A percentile compares a stretch with the other conserved stretches of the same genome.
phyloP scores from a whole-genome alignment of 2,888 invertebrate species.

The Entomobrya multifasciata region DNA sequence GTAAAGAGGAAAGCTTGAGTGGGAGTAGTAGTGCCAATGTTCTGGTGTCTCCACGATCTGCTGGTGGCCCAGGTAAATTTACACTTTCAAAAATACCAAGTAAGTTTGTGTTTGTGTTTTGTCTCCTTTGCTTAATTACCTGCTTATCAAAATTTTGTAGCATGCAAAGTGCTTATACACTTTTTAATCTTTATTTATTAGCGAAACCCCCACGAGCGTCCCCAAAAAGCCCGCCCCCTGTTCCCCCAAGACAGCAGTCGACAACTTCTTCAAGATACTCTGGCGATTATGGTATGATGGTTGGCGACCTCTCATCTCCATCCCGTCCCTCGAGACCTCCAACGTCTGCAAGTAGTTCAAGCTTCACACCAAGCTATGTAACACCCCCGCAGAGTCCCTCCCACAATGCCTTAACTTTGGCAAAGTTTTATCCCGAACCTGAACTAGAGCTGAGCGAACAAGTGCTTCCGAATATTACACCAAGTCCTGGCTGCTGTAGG shows the following conservation, averaged over 20 bases:
- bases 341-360: slow-evolving; percentile 87
- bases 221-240: slow-evolving; percentile 76
- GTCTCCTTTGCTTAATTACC: too few species aligned
- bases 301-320: slow-evolving; percentile 30
- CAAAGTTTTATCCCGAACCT: slow-evolving; percentile 78
- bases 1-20: slow-evolving; percentile 37
- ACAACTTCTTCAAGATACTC: slow-evolving; percentile 73
- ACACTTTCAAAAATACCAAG: background rate
- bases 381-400: slow-evolving; percentile 79
- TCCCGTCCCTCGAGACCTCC: slow-evolving; percentile 83
- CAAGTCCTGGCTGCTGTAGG: slow-evolving; percentile 71
- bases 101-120: background rate
- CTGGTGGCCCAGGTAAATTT: slow-evolving; percentile 71
- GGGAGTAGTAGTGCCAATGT: slow-evolving; percentile 4
- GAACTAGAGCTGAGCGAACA: slow-evolving; percentile 77
- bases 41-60: slow-evolving; percentile 48
- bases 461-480: slow-evolving; percentile 61
- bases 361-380: slow-evolving; percentile 83
- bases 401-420: slow-evolving; percentile 74
- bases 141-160: too few species aligned
- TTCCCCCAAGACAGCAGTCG: slow-evolving; percentile 66
- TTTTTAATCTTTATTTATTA: slow-evolving; percentile 8
- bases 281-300: slow-evolving; percentile 66
- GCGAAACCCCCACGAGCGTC: slow-evolving; percentile 77
- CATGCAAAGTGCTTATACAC: background rate